Evolutionary conservation across 2,113 vertebrate genomes (phyloP).

Genomic region (Pluvialis apricaria): DNA sequence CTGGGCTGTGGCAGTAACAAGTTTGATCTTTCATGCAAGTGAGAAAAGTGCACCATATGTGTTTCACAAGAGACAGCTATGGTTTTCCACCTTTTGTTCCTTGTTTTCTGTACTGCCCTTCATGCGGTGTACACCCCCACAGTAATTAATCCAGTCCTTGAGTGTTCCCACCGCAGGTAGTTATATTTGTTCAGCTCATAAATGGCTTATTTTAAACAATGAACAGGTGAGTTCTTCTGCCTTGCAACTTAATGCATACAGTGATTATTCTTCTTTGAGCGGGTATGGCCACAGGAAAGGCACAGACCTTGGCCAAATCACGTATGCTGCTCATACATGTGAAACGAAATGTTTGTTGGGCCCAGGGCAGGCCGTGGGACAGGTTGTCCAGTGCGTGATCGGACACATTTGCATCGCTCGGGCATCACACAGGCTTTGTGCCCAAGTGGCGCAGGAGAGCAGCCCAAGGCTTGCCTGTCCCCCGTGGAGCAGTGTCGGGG

Average conservation of each 20-base stretch:
- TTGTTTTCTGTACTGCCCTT: background rate
- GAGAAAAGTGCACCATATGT: fast-evolving
- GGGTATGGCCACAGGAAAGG: background rate
- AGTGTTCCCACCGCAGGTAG: background rate
- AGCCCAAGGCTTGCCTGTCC: background rate
- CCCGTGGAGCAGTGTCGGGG: too few relatives aligned
- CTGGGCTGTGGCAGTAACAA: background rate
- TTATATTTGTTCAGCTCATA: background rate
- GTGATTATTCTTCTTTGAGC: background rate
- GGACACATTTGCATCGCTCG: fast-evolving
- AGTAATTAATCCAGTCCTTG: background rate
- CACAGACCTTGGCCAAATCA: background rate
- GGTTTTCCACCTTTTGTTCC: background rate
- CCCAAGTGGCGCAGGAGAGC: too few relatives aligned
- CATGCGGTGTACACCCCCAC: fast-evolving
- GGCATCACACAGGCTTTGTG: background rate
- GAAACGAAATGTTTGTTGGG: background rate
- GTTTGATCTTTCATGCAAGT: background rate
- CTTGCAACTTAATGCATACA: background rate
- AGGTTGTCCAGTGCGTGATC: background rate
- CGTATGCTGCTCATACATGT: fast-evolving
- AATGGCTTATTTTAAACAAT: background rate
- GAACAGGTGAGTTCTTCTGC: background rate
- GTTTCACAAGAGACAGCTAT: fast-evolving
- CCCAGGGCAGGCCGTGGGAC: background rate